Base-by-base conservation (phyloP, 2,797 vertebrate species). In the Lithobates pipiens region DNA sequence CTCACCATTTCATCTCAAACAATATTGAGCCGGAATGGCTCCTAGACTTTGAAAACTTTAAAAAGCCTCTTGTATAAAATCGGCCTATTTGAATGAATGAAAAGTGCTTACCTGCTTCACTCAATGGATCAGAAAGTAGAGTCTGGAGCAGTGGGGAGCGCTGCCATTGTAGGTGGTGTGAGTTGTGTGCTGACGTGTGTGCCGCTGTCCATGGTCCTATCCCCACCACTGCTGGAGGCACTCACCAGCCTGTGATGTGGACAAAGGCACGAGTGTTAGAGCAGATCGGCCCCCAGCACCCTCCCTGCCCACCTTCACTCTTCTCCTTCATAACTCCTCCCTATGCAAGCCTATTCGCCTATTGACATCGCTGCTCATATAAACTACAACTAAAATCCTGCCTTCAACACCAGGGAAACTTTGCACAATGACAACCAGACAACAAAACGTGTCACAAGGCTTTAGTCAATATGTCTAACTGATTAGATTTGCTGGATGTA, bases 141-240 rank as follows among this genome's bases (percentile, higher is more conserved):
- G 42, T 76, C 36, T 29, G 86, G 86, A 87, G 84, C 67, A 3
- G 77, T 80, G 82, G 85, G 70, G 73, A 54, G 83, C 85, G 85
- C 85, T 54, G 18, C 77, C 76, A 83, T 84, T 79, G 74, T 50
- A 18, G 42, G 88, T 87, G 42, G 36, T 87, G 69, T 82, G 85
- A 76, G 87, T 74, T 36, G 0, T 0, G 50, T 42, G 34, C 18
- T 23, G 67, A 39, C 71, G 69, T 78, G 34, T 10, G 21, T 3
- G 69, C 25, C 27, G 84, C 88, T 89, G 88, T 88, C 89, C 89
- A 84, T 85, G 86, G 88, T 32, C 2, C n/a, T 16, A 57, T 73
- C 7, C 67, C 8, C 23, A 27, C 39, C 1, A 10, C 21, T 42
- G 7, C 74, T 63, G 68, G 36, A 11, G 61, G 10, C 69, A 0